Evolutionary conservation across 2,888 invertebrate genomes (phyloP).

Genomic region (Frankliniella fusca): DNA sequence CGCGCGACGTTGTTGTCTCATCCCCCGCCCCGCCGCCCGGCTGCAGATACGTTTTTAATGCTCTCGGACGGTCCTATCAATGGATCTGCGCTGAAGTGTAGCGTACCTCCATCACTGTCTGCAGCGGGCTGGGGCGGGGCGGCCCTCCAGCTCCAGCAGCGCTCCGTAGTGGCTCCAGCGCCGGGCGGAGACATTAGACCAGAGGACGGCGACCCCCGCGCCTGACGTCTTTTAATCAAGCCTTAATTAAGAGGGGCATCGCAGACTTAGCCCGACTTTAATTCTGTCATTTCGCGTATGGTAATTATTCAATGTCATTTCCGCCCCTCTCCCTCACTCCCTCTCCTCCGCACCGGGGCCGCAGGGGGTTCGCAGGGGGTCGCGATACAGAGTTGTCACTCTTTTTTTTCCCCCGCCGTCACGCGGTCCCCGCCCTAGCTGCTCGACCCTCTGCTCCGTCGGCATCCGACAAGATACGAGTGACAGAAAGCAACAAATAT

Average conservation of each 20-base stretch:
- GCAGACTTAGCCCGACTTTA: constrained; percentile 9
- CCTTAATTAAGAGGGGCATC: constrained; percentile 22
- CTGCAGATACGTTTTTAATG: too few relatives aligned
- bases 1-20: too few relatives aligned
- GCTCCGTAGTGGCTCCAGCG: neutral
- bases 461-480: neutral
- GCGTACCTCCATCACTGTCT: constrained; percentile 8
- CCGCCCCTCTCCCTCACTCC: neutral
- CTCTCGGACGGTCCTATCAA: neutral
- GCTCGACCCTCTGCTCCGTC: neutral
- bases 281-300: constrained; percentile 26
- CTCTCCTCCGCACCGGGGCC: neutral
- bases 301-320: constrained; percentile 25
- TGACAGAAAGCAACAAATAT: too few relatives aligned
- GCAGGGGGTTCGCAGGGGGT: neutral
- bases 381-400: neutral
- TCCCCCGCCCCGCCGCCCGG: too few relatives aligned
- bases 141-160: too few relatives aligned
- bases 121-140: neutral
- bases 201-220: neutral
- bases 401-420: neutral
- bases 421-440: neutral
- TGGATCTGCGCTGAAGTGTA: constrained; percentile 8
- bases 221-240: constrained; percentile 20
- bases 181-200: neutral